phyloP scores from a whole-genome alignment of 2,888 invertebrate genomes.

The Octonoba sinensis region DNA sequence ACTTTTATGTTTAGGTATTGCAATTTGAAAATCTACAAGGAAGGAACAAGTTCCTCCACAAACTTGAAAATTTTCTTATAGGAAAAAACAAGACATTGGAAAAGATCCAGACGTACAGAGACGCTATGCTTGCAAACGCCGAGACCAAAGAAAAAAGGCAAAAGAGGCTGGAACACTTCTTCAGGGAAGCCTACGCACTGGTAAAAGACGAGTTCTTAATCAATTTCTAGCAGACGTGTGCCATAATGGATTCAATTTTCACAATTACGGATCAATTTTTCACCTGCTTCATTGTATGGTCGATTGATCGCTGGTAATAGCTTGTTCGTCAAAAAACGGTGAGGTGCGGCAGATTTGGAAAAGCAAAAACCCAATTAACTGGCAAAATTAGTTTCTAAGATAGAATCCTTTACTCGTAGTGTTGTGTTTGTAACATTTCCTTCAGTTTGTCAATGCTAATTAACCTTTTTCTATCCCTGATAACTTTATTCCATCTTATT shows the following conservation, averaged over 20 bases:
- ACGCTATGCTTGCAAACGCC: constrained; percentile 89
- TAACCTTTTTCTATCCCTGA: no score
- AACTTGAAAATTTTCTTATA: constrained; percentile 86
- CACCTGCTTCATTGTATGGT: no score
- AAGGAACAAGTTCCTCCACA: constrained; percentile 86
- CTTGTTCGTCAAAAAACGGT: no score
- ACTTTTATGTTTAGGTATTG: constrained; percentile 72
- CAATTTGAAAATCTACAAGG: constrained; percentile 87
- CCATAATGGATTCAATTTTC: constrained; percentile 1
- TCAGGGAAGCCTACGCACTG: constrained; percentile 93
- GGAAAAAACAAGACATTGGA: constrained; percentile 87
- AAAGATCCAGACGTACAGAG: constrained; percentile 79
- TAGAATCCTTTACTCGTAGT: no score
- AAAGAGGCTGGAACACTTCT: constrained; percentile 91
- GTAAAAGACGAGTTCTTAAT: constrained; percentile 19
- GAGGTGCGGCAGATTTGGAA: no score
- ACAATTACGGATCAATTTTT: background rate
- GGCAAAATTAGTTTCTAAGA: no score
- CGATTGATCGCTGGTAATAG: no score
- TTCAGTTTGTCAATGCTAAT: no score
- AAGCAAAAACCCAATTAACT: no score
- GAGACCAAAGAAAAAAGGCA: constrained; percentile 95
- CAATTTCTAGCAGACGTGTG: background rate
- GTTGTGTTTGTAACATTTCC: no score
- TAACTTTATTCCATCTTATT: no score